Percentiles rank a stretch among this genome's conserved stretches.
Conservation (phyloP, 2,797 vertebrate species). For the Gymnopithys bicolor region DNA sequence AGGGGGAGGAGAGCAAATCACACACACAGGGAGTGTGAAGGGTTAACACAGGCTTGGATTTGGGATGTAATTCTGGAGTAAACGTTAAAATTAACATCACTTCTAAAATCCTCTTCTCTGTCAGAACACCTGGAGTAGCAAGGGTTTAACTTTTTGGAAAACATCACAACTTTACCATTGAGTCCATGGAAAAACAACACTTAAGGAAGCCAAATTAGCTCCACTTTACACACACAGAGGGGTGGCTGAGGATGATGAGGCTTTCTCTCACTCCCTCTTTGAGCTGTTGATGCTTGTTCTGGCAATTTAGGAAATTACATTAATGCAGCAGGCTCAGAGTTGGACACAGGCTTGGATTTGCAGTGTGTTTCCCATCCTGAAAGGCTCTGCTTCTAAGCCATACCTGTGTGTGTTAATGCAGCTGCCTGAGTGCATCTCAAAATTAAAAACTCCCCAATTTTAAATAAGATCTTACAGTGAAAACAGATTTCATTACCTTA, state of each 20-base stretch:
- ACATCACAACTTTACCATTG: background rate
- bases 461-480: background rate
- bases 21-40: accelerated
- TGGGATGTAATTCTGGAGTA: background rate
- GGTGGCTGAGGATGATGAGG: background rate
- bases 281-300: background rate
- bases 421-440: background rate
- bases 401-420: background rate
- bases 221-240: accelerated
- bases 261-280: background rate
- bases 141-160: background rate
- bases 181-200: background rate
- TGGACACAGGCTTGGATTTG: background rate
- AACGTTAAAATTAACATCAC: background rate
- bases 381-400: background rate
- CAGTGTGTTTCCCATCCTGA: background rate
- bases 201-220: background rate
- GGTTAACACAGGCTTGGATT: background rate
- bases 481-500: background rate
- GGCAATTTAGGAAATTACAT: background rate
- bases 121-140: background rate
- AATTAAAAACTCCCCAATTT: background rate
- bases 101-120: background rate
- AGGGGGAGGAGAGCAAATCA: background rate
- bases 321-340: background rate